phyloP scores from a whole-genome alignment of 2,113 vertebrate species.

The Platichthys flesus region DNA sequence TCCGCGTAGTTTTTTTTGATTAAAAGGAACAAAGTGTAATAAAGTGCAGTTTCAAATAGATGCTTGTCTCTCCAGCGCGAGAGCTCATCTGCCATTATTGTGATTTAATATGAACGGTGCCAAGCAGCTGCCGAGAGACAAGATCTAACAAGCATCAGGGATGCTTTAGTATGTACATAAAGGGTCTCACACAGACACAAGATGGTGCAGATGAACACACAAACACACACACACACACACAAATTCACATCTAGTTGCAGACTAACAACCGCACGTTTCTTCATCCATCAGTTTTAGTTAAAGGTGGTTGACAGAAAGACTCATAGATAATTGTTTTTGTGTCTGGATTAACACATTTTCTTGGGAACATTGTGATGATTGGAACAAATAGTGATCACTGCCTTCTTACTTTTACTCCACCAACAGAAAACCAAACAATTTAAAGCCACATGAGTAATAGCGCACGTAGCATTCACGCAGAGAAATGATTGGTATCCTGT shows the following conservation, averaged over 20 bases:
- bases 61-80: constrained; percentile 69
- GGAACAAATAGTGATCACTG: constrained; percentile 87
- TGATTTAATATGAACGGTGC: constrained; percentile 79
- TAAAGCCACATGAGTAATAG: constrained; percentile 8
- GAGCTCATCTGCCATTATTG: constrained; percentile 77
- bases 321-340: constrained; percentile 82
- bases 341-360: constrained; percentile 84
- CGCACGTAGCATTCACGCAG: constrained; percentile 9
- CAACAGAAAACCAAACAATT: constrained; percentile 18
- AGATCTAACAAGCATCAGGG: constrained; percentile 80
- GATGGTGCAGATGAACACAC: constrained; percentile 45
- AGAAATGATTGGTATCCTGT: constrained; percentile 5
- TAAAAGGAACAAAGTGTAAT: constrained; percentile 85
- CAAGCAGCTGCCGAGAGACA: constrained; percentile 70
- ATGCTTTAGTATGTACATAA: constrained; percentile 81
- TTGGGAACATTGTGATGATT: constrained; percentile 72
- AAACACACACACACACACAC: constrained; percentile 48
- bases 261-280: constrained; percentile 54
- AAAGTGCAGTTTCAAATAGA: constrained; percentile 80
- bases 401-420: constrained; percentile 45
- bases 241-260: constrained; percentile 56
- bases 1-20: constrained; percentile 79
- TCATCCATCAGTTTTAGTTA: constrained; percentile 36
- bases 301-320: constrained; percentile 78
- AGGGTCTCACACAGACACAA: constrained; percentile 63